phyloP scores from a whole-genome alignment of 2,113 vertebrate species.

The Phylloscopus trochilus region DNA sequence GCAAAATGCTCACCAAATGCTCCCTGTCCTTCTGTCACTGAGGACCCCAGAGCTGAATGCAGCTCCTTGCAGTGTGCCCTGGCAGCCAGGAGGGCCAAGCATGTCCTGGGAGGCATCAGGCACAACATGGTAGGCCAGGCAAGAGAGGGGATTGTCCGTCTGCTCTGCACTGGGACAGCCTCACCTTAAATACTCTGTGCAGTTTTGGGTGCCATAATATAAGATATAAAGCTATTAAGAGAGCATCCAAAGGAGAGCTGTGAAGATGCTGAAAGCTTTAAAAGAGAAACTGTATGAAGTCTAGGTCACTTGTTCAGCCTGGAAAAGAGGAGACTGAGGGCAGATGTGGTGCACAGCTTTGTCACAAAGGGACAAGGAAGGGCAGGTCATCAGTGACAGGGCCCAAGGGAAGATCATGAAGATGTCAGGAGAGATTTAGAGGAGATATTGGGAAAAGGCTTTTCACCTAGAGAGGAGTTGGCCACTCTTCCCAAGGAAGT shows the following conservation, averaged over 20 bases:
- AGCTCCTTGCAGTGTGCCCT: neutral
- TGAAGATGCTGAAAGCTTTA: neutral
- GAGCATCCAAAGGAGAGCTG: neutral
- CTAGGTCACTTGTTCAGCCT: neutral
- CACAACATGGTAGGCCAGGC: neutral
- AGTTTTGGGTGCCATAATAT: neutral
- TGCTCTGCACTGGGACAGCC: neutral
- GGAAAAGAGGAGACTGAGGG: neutral
- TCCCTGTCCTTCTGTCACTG: neutral
- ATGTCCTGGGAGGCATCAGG: accelerated
- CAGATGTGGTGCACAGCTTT: accelerated
- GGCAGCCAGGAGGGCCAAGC: neutral
- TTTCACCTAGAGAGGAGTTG: neutral
- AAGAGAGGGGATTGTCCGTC: neutral
- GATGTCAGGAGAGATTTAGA: neutral
- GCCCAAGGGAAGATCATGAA: neutral
- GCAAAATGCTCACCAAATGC: neutral
- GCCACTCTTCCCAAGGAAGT: neutral
- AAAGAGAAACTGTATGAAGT: accelerated
- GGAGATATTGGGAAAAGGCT: neutral
- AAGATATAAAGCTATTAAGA: neutral
- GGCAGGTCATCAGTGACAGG: neutral
- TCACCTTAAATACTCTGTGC: accelerated
- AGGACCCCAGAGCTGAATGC: neutral
- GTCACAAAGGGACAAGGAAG: neutral